Evolutionary conservation across 2,888 invertebrate genomes (phyloP), one percentile per base, ranked within the genome.

Genomic region (Cabera pusaria): DNA sequence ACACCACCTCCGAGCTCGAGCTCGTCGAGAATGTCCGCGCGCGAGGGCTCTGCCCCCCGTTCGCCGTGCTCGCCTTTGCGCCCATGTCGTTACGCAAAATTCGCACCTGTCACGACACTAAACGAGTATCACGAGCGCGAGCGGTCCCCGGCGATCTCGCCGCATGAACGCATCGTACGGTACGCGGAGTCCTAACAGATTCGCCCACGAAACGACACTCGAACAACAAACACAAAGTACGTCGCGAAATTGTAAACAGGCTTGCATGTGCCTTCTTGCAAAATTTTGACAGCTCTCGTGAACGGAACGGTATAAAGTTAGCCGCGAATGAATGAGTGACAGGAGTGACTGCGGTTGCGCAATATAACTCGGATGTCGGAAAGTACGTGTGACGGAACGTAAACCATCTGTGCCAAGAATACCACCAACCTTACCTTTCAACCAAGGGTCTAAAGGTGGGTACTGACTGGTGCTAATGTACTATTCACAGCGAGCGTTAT

Each of bases 61-160:
- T 93, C 59, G 94, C 94, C 58, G 95, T 95, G 81, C 95, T 95
- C 67, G 95, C 92, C 90, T 95, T 95, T 77, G 95, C 95, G 90
- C 95, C 95, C 95, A 96, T 96, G 62, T 65, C 68, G 80, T 85
- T 82, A 84, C 81, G 83, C 83, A 84, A 87, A 86, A 74, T 70
- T 65, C 66, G 54, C 76, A 76, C 76, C 73, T 69, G 80, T 74
- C 77, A 76, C 59, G 69, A 69, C 68, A 52, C 56, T 65, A 62
- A 60, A 58, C 49, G 39, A 64, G 49, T 68, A 78, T 90, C 86
- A 90, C 81, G 75, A 90, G 67, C 77, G 78, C 76, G 64, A 70
- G 68, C 73, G 76, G 56, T 71, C 76, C 64, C 71, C 71, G 68
- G 72, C 81, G 75, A 78, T 75, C 76, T 74, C 71, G 72, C 69